These are phyloP conservation scores for Capitulum mitella DNA, from an alignment of 2,888 invertebrate species.

Conservation along the genomic window DNA sequence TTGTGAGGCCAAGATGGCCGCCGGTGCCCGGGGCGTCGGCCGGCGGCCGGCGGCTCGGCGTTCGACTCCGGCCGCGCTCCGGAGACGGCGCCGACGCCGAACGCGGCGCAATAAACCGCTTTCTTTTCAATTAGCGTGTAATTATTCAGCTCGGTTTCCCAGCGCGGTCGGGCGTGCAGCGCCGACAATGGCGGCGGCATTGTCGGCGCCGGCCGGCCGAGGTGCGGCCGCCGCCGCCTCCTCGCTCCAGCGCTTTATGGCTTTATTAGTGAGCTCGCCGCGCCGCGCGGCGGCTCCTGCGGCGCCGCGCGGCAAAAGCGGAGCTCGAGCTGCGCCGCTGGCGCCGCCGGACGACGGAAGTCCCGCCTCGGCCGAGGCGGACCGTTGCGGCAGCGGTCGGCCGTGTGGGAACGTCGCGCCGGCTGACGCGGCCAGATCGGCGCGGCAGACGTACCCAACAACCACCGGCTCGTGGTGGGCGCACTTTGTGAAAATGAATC, in stretches of 20 bases:
- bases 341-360: not conserved
- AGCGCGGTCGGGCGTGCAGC: conserved; percentile 17
- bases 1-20: not conserved
- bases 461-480: too few species aligned
- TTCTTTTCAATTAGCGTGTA: conserved; percentile 24
- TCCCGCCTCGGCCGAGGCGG: too few species aligned
- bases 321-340: not conserved
- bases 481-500: too few species aligned
- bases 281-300: not conserved
- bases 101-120: conserved; percentile 16
- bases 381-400: not conserved
- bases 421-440: too few species aligned
- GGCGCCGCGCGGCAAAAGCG: not conserved
- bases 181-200: not conserved
- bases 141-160: conserved; percentile 16
- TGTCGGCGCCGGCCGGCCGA: not conserved
- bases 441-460: too few species aligned
- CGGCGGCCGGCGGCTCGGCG: not conserved
- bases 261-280: conserved; percentile 5
- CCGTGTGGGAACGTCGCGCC: not conserved
- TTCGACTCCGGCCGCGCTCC: not conserved
- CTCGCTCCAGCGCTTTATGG: not conserved
- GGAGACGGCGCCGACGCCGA: not conserved
- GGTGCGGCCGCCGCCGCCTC: not conserved
- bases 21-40: not conserved